Percentiles rank a stretch among this genome's conserved stretches.
phyloP scores from a whole-genome alignment of 2,113 vertebrate species.

The Hystrix cristata region DNA sequence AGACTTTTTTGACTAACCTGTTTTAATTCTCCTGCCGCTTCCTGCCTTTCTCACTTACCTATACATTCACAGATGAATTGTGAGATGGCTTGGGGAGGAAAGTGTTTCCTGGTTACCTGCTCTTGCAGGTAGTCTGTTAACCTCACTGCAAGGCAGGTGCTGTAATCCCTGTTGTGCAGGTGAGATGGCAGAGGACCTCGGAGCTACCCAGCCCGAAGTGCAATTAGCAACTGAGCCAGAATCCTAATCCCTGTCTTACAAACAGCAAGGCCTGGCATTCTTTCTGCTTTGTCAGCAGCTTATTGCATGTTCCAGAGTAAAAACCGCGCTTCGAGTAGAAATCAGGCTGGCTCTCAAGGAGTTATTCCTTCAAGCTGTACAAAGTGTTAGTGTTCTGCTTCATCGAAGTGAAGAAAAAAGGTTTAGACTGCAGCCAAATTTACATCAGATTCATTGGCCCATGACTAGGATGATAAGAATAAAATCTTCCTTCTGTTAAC shows the following conservation, averaged over 20 bases:
- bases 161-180: background rate
- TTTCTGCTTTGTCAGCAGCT: background rate
- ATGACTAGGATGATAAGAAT: background rate
- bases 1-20: background rate
- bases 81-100: no score
- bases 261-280: background rate
- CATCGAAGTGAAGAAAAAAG: background rate
- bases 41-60: background rate
- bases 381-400: background rate
- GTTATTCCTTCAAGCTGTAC: background rate
- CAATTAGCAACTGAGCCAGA: background rate
- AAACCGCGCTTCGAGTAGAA: background rate
- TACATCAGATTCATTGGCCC: background rate
- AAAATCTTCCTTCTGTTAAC: background rate
- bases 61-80: rapidly evolving
- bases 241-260: background rate
- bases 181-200: background rate
- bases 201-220: no score
- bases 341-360: background rate
- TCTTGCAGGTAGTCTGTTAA: rapidly evolving
- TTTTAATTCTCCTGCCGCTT: background rate
- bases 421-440: background rate
- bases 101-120: background rate
- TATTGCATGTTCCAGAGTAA: background rate
- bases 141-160: background rate